Base-by-base conservation (phyloP, 2,888 invertebrate genomes). In the Emesis russula region DNA sequence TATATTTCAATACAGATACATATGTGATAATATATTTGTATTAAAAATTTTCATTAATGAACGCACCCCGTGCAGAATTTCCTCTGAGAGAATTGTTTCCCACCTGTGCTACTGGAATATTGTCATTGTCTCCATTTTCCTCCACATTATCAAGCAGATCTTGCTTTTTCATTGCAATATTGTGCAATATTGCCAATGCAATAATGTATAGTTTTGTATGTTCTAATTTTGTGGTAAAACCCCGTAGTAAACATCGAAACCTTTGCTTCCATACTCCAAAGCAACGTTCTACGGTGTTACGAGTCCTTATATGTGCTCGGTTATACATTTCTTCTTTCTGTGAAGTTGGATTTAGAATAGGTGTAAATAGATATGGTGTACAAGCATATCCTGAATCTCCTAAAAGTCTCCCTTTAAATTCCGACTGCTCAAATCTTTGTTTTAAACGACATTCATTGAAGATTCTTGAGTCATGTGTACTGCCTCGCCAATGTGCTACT, bases 401-500 rank as follows among this genome's bases (percentile, higher is more conserved):
- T 44, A 44, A 44, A 44, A 13, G 1, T 44, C 44, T 44, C 2
- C 44, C 13, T 44, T 44, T 44, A 44, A 53, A n/a, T n/a, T 18
- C 58, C 18, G 4, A 18, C 18, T 58, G 7, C 58, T 58, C 53
- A 53, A 58, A 58, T 18, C n/a, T 58, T 58, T 58, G 58, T 58
- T 58, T 58, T 18, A 18, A 18, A 15, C 77, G 31, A 38, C 78
- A 53, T 58, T 92, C 89, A 33, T 75, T 86, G 13, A 91, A 91
- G 66, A 95, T 91, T 68, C 91, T 79, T 3, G 90, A 87, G 58
- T 92, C 93, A 86, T 92, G 94, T 11, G 88, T 83, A 44, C 90
- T 90, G 73, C 93, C 92, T 68, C 90, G 88, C 93, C 94, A 93
- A 9, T 81, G 85, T 53, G 92, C 92, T 7, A 94, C 91, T 73